Evolutionary conservation across 2,888 invertebrate species (phyloP).

Genomic region (Notodonta ziczac): DNA sequence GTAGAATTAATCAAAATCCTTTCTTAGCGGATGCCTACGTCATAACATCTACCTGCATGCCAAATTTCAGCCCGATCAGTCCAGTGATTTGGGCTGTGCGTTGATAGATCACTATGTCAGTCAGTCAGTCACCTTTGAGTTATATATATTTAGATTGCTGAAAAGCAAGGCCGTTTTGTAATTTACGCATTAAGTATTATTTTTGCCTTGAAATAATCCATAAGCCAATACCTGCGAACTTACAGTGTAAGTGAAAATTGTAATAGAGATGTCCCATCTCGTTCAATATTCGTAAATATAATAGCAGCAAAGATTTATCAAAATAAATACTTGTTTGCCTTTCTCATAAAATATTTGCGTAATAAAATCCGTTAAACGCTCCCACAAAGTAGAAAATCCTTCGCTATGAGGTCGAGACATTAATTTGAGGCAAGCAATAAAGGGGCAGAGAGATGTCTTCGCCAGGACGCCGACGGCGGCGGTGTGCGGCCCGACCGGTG

Average conservation of each 20-base stretch:
- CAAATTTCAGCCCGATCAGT: no score
- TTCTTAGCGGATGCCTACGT: no score
- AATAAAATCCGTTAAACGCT: constrained; percentile 76
- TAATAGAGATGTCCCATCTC: neutral
- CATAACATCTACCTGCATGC: no score
- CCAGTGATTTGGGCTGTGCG: no score
- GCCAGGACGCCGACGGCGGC: constrained; percentile 47
- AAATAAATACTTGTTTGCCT: constrained; percentile 51
- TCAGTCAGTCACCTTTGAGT: no score
- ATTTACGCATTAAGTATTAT: neutral
- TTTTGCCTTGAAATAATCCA: no score
- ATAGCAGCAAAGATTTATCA: constrained; percentile 27
- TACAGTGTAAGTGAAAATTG: no score
- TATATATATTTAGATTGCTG: no score
- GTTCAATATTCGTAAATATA: neutral
- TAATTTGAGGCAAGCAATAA: constrained; percentile 83
- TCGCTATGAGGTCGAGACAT: constrained; percentile 74
- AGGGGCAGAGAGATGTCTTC: constrained; percentile 77
- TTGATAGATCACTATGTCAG: no score
- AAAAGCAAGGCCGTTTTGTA: neutral
- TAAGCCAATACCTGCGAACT: no score
- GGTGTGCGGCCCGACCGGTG: constrained; percentile 48
- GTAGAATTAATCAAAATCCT: no score
- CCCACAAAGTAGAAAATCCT: constrained; percentile 76
- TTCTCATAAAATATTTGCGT: constrained; percentile 67